These are phyloP conservation scores for Heliconius charithonia DNA, from an alignment of 2,888 invertebrate genomes.

Conservation along the genomic window DNA sequence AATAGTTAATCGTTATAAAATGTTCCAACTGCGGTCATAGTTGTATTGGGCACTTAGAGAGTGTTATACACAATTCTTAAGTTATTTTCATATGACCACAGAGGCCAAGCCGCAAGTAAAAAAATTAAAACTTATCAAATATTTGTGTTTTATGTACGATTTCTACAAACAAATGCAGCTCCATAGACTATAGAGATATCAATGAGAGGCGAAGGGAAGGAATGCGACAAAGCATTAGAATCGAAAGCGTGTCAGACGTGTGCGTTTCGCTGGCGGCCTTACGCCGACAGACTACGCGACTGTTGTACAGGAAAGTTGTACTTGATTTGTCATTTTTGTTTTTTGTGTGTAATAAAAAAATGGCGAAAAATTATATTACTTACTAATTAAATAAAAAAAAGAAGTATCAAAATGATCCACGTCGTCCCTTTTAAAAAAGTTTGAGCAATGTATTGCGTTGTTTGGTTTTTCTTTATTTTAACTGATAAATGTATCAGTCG, in stretches of 20 bases:
- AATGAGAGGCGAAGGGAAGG: conserved; percentile 37
- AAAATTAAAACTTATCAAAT: background rate
- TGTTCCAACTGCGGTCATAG: too few species aligned
- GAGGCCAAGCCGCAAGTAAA: too few species aligned
- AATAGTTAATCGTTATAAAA: too few species aligned
- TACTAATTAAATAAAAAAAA: background rate
- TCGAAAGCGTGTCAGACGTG: conserved; percentile 37
- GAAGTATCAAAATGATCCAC: too few species aligned
- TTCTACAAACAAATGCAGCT: conserved; percentile 23
- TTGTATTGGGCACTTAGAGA: too few species aligned
- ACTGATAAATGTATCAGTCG: too few species aligned
- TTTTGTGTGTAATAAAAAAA: background rate
- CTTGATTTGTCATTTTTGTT: background rate
- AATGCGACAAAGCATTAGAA: conserved; percentile 34
- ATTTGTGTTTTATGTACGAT: conserved; percentile 1
- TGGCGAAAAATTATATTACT: background rate
- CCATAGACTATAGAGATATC: conserved; percentile 13
- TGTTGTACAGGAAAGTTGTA: conserved; percentile 7
- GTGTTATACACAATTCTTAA: too few species aligned
- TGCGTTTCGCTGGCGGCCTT: conserved; percentile 28
- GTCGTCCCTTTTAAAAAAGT: too few species aligned
- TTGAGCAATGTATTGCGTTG: too few species aligned
- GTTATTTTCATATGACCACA: too few species aligned
- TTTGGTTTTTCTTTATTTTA: too few species aligned
- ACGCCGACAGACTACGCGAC: conserved; percentile 23